phyloP scores from a whole-genome alignment of 2,888 invertebrate genomes.

The Cordilura impudica region DNA sequence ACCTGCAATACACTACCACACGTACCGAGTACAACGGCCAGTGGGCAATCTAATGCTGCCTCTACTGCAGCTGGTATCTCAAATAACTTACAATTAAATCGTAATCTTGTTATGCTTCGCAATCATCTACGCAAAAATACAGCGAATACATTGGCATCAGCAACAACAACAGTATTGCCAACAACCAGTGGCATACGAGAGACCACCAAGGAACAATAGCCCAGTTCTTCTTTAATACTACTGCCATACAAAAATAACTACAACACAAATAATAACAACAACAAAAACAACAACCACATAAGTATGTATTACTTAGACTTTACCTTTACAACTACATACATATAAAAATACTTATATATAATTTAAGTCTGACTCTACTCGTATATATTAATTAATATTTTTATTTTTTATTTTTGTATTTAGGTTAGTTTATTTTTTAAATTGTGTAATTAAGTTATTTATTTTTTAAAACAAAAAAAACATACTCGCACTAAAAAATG shows the following conservation, averaged over 20 bases:
- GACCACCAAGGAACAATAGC: constrained; percentile 73
- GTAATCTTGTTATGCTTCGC: constrained; percentile 76
- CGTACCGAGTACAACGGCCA: constrained; percentile 66
- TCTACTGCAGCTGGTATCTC: constrained; percentile 66
- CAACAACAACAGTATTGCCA: background rate
- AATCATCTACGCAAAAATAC: constrained; percentile 77
- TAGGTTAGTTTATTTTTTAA: background rate
- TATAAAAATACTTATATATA: constrained; percentile 12
- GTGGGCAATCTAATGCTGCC: constrained; percentile 24
- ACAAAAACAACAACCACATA: background rate
- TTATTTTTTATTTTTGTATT: constrained; percentile 12
- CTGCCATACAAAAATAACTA: too few species aligned
- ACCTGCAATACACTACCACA: constrained; percentile 75
- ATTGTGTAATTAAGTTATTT: background rate
- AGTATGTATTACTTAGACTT: constrained; percentile 57
- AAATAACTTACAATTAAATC: constrained; percentile 75
- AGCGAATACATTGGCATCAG: constrained; percentile 56
- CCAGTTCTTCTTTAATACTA: constrained; percentile 65
- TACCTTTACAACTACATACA: constrained; percentile 26
- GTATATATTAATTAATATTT: constrained; percentile 63
- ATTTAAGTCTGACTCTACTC: constrained; percentile 53
- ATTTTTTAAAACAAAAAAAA: background rate
- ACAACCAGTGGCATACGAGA: constrained; percentile 29
- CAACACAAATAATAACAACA: too few species aligned
- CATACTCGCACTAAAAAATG: background rate